A percentile compares a stretch with the other conserved stretches of the same genome.
phyloP scores from a whole-genome alignment of 2,888 invertebrate species.

The Cosmorhoe ocellata region DNA sequence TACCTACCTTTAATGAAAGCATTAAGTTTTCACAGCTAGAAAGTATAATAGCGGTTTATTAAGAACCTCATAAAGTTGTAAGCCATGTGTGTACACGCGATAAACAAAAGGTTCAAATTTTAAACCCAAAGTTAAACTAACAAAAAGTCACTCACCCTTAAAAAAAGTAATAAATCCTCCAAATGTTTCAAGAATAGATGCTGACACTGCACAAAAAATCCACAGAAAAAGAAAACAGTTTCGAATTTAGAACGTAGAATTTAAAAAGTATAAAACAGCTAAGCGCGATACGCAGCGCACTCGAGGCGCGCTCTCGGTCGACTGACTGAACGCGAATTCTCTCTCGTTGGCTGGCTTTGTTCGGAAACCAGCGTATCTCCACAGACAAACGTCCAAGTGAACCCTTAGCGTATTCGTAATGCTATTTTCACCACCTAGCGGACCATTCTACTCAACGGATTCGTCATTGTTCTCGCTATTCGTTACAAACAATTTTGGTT shows the following conservation, averaged over 20 bases:
- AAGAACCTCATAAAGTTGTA: constrained; percentile 12
- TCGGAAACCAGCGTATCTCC: constrained; percentile 6
- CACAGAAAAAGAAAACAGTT: constrained; percentile 28
- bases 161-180: constrained; percentile 25
- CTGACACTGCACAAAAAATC: constrained; percentile 33
- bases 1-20: background rate
- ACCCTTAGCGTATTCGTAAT: background rate
- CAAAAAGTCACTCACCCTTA: constrained; percentile 25
- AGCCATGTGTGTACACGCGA: constrained; percentile 15
- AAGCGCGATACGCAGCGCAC: constrained; percentile 36
- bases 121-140: constrained; percentile 10
- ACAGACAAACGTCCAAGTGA: constrained; percentile 1
- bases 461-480: no score
- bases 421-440: no score
- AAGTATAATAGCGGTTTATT: background rate
- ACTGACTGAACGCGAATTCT: constrained; percentile 18
- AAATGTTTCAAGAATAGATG: constrained; percentile 22
- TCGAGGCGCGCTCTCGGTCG: constrained; percentile 37
- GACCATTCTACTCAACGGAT: no score
- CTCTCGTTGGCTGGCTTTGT: constrained; percentile 1
- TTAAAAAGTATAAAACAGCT: constrained; percentile 13
- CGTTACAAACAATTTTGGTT: no score
- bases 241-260: constrained; percentile 27
- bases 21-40: background rate
- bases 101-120: constrained; percentile 19